These are phyloP conservation scores for Pseudococcus viburni DNA, from an alignment of 2,888 invertebrate genomes.

Conservation along the genomic window DNA sequence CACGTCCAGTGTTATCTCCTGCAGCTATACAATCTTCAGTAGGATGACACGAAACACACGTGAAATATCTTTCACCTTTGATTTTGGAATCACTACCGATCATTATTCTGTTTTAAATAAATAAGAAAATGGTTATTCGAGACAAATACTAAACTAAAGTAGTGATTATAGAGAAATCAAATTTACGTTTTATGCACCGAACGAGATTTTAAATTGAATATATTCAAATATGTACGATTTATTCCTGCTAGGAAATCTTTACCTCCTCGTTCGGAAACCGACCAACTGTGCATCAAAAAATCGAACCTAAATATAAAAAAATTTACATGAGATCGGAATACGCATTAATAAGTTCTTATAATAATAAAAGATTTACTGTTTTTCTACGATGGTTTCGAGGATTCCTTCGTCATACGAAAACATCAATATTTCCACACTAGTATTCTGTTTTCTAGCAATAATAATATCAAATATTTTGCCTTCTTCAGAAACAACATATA, in stretches of 20 bases:
- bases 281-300: conserved; percentile 64
- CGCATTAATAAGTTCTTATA: not conserved
- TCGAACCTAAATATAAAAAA: conserved; percentile 42
- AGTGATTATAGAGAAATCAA: conserved; percentile 49
- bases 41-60: conserved; percentile 80
- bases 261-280: conserved; percentile 54
- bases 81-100: conserved; percentile 66
- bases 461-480: conserved; percentile 52
- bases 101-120: conserved; percentile 58
- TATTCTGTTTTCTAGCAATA: not conserved
- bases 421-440: conserved; percentile 30
- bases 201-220: conserved; percentile 48
- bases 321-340: not conserved
- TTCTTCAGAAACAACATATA: conserved; percentile 47
- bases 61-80: conserved; percentile 71
- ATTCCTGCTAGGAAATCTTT: conserved; percentile 62
- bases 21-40: conserved; percentile 78
- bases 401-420: conserved; percentile 10
- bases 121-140: not conserved
- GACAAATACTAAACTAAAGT: not conserved
- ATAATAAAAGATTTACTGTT: conserved; percentile 28
- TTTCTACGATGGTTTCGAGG: not conserved
- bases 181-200: conserved; percentile 44
- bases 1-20: conserved; percentile 79
- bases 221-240: not conserved